Evolutionary conservation across 2,113 vertebrate genomes (phyloP), one percentile per base, ranked within the genome.

Genomic region (Colinus virginianus): DNA sequence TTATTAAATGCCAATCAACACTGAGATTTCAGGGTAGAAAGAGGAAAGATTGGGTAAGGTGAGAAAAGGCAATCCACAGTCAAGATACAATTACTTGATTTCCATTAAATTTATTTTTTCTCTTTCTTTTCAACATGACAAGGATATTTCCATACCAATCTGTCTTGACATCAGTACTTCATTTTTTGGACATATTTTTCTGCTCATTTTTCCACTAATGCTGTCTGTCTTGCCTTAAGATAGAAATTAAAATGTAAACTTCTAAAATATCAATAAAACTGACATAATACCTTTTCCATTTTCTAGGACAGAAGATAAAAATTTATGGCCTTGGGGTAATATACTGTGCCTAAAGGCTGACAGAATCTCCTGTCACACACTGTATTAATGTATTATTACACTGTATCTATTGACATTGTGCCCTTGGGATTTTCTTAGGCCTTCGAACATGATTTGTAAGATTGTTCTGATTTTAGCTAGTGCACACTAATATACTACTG

Each of bases 171-270:
- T 28, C 22, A 64, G 32, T 13, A 56, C 4, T 83, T 79, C 6
- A 38, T 58, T 87, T 90, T 94, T 91, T 75, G 2, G 68, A 77
- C 5, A 4, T 20, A 80, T 30, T 94, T 95, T 80, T 58, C 25
- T 20, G 51, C 34, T 78, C 11, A 40, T 76, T 77, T 88, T 42
- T 95, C 84, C 48, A 90, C 74, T 30, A 79, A 11, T 23, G 17
- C 58, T 95, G 49, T 58, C 58, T 90, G 72, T 81, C 62, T 82
- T 85, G 84, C 82, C 84, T 96, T 90, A 91, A 93, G 64, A 70
- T 90, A 87, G 75, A 91, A 97, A 97, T 96, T 94, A 97, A 97
- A 96, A 96, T 66, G 43, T 92, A 96, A 96, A 92, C 40, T 36
- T 90, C 62, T 79, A 90, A 96, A 97, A 95, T 95, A 96, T 91